Percentiles rank a stretch among this genome's conserved stretches.
Conservation (phyloP, 2,888 invertebrate species). For the Drosophila robusta region DNA sequence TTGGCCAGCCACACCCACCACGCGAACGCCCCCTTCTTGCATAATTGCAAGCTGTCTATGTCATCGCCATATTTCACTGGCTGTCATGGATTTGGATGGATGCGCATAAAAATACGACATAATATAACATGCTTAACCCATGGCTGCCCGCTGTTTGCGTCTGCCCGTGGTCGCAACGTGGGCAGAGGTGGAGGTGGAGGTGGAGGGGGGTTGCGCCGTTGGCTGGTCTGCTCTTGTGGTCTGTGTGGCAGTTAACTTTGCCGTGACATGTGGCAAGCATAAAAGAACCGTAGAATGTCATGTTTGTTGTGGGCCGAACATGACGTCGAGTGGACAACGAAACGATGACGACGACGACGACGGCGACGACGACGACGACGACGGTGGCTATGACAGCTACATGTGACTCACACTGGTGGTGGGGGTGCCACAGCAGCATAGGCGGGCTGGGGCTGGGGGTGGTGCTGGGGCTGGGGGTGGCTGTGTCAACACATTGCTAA, state of each 20-base stretch:
- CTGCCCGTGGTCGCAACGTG: constrained; percentile 2
- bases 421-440: constrained; percentile 1
- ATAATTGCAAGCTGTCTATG: constrained; percentile 60
- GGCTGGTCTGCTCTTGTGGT: constrained; percentile 19
- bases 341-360: constrained; percentile 27
- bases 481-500: constrained; percentile 70
- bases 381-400: constrained; percentile 42
- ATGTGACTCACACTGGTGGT: constrained; percentile 58
- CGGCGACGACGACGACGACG: too few species aligned
- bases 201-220: neutral
- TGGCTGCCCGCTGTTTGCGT: constrained; percentile 24
- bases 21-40: constrained; percentile 48
- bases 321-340: constrained; percentile 71
- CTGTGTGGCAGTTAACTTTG: constrained; percentile 70
- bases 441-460: neutral
- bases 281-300: constrained; percentile 80
- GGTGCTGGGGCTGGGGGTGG: constrained; percentile 23
- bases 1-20: constrained; percentile 9
- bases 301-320: constrained; percentile 76
- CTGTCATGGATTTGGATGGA: constrained; percentile 49
- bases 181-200: neutral
- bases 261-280: constrained; percentile 77
- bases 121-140: constrained; percentile 61
- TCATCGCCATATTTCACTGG: constrained; percentile 46
- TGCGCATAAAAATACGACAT: constrained; percentile 60